These are phyloP conservation scores for Halcyon senegalensis DNA, from an alignment of 2,113 vertebrate species.

Conservation along the genomic window DNA sequence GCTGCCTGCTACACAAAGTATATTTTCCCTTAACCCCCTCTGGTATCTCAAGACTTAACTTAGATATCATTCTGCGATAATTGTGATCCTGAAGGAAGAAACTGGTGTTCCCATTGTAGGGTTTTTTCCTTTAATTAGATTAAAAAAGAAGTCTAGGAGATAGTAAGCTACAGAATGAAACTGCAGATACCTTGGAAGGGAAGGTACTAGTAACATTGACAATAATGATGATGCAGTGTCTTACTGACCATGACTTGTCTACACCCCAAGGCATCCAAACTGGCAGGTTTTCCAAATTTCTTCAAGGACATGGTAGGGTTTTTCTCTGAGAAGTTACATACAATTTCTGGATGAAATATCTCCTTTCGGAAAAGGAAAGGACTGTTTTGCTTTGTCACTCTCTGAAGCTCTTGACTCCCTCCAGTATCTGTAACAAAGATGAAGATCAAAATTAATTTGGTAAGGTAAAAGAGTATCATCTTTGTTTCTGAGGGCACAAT, in stretches of 20 bases:
- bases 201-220: neutral
- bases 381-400: neutral
- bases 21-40: neutral
- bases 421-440: neutral
- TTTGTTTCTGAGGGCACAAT: neutral
- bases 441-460: neutral
- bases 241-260: neutral
- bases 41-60: neutral
- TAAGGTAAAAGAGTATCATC: neutral
- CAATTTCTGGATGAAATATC: neutral
- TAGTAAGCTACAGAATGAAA: neutral
- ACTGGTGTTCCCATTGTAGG: neutral
- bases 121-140: neutral
- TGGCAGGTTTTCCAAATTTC: neutral
- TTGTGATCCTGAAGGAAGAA: neutral
- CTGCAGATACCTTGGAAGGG: neutral
- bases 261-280: neutral
- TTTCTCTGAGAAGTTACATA: neutral
- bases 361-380: neutral
- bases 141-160: neutral
- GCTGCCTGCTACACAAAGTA: neutral
- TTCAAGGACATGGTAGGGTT: neutral
- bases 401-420: neutral
- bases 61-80: neutral
- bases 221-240: neutral